Base-by-base conservation (phyloP, 2,113 vertebrate genomes). In the Hypomesus transpacificus region DNA sequence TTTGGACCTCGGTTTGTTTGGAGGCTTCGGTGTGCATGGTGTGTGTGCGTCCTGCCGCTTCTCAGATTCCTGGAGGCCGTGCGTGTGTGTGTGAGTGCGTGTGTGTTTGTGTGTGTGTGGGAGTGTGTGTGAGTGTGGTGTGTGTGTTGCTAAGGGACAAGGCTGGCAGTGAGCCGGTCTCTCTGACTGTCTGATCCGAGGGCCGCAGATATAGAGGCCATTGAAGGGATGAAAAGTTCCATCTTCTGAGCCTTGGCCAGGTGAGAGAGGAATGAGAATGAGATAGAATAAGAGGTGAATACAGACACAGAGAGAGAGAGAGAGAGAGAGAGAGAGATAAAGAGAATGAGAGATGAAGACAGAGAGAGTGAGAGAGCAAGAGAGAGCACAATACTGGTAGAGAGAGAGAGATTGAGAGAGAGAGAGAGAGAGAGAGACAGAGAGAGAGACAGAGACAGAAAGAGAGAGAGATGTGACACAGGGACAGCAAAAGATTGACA, bases 151-250 rank as follows among this genome's bases (percentile, higher is more conserved):
- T 52, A 16, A 54, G 24, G 0, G 31, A 61, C 75, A 62, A 34
- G 75, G 70, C 69, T 68, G 82, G 80, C 63, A 67, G 78, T 78
- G 85, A 87, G 85, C 85, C 63, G 90, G 90, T 91, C 88, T 57
- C 84, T 74, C 84, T 85, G 88, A 82, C 92, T 91, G 89, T 90
- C 91, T 83, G 92, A 89, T 89, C 86, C 84, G 53, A 80, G 88
- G 87, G 91, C 89, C 89, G 92, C 92, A 92, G 89, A 93, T 84
- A 90, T 87, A 90, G 78, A 89, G 78, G 84, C 89, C 91, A 81
- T 91, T 93, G 92, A 93, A 93, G 92, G 91, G 89, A 90, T 89
- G 87, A 91, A 91, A 92, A 89, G 90, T 87, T 90, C 88, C 87
- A 87, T 89, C 83, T 65, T 81, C 78, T 80, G 81, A 84, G 80